These are phyloP conservation scores for Sapajus apella DNA, from an alignment of 2,113 vertebrate species.

Conservation along the genomic window DNA sequence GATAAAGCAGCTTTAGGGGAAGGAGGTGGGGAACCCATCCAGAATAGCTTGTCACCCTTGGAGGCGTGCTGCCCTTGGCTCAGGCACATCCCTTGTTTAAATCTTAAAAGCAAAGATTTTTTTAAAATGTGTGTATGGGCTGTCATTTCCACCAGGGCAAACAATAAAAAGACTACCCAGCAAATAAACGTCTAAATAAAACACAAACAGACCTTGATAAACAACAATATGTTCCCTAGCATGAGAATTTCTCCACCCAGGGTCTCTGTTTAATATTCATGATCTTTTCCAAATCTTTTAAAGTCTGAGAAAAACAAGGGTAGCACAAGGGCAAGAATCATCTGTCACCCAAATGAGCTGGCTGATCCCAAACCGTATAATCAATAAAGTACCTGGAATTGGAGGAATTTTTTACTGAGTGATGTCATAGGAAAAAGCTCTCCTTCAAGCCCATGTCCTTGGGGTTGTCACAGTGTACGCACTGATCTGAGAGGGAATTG, in stretches of 20 bases:
- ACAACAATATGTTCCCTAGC: background rate
- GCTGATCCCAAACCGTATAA: slow-evolving; percentile 19
- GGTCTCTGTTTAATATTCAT: slow-evolving; percentile 55
- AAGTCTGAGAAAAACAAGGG: slow-evolving; percentile 38
- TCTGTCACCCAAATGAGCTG: slow-evolving; percentile 43
- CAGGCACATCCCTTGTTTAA: background rate
- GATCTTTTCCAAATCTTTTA: slow-evolving; percentile 49
- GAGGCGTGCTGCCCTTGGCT: slow-evolving; percentile 35
- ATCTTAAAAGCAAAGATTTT: slow-evolving; percentile 17
- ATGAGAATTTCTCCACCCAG: slow-evolving; percentile 28
- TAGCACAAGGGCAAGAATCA: slow-evolving; percentile 48
- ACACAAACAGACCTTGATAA: slow-evolving; percentile 26
- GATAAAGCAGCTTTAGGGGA: slow-evolving; percentile 58
- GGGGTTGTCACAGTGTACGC: background rate
- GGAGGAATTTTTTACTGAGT: slow-evolving; percentile 7
- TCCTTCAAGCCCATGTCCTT: background rate
- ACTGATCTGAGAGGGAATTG: background rate
- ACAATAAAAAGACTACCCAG: background rate
- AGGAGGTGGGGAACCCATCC: slow-evolving; percentile 57
- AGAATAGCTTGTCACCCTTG: background rate
- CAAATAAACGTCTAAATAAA: slow-evolving; percentile 10
- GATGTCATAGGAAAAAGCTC: background rate
- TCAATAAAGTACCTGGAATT: slow-evolving; percentile 7
- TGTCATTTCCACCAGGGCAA: background rate
- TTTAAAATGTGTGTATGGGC: background rate